phyloP scores from a whole-genome alignment of 2,113 vertebrate species.

The Steatornis caripensis region DNA sequence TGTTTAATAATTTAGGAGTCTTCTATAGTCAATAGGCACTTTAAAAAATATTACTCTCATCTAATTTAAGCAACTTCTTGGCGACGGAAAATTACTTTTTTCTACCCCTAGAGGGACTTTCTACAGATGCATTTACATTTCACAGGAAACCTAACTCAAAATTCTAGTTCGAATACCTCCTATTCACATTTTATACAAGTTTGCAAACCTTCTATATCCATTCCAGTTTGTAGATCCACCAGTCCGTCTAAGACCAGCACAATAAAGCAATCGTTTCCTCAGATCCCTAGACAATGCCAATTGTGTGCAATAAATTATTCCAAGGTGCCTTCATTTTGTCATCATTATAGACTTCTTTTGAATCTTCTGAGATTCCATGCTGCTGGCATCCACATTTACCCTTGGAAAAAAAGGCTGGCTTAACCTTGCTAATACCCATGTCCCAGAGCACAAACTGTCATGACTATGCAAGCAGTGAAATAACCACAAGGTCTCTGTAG shows the following conservation, averaged over 20 bases:
- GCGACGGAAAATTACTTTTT: neutral
- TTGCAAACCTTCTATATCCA: neutral
- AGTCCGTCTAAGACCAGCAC: neutral
- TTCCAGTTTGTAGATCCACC: neutral
- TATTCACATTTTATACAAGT: neutral
- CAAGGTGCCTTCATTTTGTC: neutral
- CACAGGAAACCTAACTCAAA: neutral
- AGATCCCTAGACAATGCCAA: neutral
- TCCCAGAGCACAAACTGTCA: slow-evolving; percentile 52
- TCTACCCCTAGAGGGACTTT: neutral
- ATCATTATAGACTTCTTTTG: neutral
- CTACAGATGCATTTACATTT: neutral
- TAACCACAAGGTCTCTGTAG: slow-evolving; percentile 31
- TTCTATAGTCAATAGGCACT: neutral
- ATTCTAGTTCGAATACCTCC: neutral
- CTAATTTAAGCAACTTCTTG: neutral
- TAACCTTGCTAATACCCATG: slow-evolving; percentile 18
- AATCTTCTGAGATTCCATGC: neutral
- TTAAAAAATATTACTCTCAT: neutral
- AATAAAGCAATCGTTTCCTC: neutral
- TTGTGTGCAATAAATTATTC: neutral
- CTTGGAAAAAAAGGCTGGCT: slow-evolving; percentile 28
- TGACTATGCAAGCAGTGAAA: slow-evolving; percentile 45
- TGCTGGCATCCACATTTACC: slow-evolving; percentile 11
- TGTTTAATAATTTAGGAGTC: neutral